phyloP scores from a whole-genome alignment of 2,797 vertebrate species.

The Chiloscyllium punctatum region DNA sequence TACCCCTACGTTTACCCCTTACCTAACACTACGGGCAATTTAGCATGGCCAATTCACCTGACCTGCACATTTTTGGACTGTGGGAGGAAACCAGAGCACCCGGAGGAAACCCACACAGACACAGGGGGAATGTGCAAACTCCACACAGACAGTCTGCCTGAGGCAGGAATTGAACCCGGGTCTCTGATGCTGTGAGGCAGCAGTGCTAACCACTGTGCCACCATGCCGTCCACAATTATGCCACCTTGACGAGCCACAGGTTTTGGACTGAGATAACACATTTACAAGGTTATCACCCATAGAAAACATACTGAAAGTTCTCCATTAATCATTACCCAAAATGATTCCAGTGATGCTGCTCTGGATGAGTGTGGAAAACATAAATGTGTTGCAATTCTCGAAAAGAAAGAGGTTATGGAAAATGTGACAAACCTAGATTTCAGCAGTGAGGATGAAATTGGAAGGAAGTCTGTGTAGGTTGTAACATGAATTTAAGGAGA shows the following conservation, averaged over 20 bases:
- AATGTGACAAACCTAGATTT: background rate
- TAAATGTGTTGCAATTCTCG: background rate
- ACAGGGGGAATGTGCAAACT: too few species aligned
- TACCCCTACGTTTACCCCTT: too few species aligned
- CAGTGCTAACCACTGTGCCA: too few species aligned
- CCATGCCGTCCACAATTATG: too few species aligned
- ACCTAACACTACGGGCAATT: too few species aligned
- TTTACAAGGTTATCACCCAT: background rate
- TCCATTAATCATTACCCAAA: background rate
- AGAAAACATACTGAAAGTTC: background rate
- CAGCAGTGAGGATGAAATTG: background rate
- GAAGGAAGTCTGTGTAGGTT: background rate
- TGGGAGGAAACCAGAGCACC: too few species aligned
- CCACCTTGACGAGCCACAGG: background rate
- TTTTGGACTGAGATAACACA: background rate
- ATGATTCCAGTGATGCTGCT: background rate
- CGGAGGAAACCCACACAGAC: too few species aligned
- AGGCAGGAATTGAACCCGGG: too few species aligned
- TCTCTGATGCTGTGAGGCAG: too few species aligned
- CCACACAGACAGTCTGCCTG: too few species aligned
- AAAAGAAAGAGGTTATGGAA: background rate
- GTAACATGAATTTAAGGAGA: background rate
- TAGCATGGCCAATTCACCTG: too few species aligned
- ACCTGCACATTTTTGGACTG: too few species aligned
- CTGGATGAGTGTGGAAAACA: background rate